Percentiles rank a stretch among this genome's conserved stretches.
phyloP scores from a whole-genome alignment of 2,888 invertebrate genomes.

The Tachystola acroxantha region DNA sequence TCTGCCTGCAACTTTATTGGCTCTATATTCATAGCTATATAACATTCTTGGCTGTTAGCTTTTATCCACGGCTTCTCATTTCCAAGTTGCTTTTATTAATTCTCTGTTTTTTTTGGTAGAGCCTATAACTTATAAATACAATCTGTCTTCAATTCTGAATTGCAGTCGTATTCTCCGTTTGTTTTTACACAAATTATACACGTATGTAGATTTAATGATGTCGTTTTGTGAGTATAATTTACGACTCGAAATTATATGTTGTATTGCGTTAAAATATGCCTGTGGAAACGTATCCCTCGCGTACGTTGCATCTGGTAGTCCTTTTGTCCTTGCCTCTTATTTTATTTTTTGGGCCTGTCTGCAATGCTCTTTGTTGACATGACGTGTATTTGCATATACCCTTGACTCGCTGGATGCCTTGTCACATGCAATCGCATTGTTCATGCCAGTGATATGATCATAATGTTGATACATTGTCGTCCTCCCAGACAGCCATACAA shows the following conservation, averaged over 20 bases:
- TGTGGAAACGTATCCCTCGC: slow-evolving; percentile 20
- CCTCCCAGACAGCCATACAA: no score
- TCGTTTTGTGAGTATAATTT: not conserved
- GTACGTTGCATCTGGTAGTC: slow-evolving; percentile 30
- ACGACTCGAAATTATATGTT: not conserved
- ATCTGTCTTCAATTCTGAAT: no score
- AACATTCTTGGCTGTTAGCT: no score
- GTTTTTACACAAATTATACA: no score
- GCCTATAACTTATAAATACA: no score
- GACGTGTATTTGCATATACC: slow-evolving; percentile 61
- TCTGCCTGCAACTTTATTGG: no score
- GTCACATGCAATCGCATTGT: slow-evolving; percentile 48
- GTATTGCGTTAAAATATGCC: slow-evolving; percentile 12
- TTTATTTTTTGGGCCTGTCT: slow-evolving; percentile 44
- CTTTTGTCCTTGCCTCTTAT: slow-evolving; percentile 39
- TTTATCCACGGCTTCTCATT: no score
- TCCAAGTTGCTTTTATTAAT: no score
- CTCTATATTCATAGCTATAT: no score
- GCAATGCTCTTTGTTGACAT: slow-evolving; percentile 52
- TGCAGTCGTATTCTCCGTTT: no score
- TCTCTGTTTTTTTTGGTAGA: no score
- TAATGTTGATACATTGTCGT: slow-evolving; percentile 11
- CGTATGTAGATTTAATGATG: no score
- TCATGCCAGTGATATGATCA: slow-evolving; percentile 28
- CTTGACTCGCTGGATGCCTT: slow-evolving; percentile 47